Evolutionary conservation across 2,888 invertebrate genomes (phyloP).

Genomic region (Allygus modestus): DNA sequence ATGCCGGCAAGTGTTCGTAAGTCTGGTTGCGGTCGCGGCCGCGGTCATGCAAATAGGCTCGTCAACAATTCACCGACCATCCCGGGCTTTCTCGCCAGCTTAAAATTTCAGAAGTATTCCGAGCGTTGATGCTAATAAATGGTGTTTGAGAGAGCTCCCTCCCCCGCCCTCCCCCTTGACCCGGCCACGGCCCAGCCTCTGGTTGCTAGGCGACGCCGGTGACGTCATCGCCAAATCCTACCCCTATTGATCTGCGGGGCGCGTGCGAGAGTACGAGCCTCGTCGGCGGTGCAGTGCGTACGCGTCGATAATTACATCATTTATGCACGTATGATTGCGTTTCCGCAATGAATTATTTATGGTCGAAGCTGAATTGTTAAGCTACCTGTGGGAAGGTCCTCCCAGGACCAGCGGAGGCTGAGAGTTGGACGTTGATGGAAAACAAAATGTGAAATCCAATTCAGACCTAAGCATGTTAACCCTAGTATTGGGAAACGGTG

Average conservation of each 20-base stretch:
- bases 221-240: conserved; percentile 48
- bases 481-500: no score
- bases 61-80: conserved; percentile 33
- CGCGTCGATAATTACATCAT: conserved; percentile 17
- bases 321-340: conserved; percentile 28
- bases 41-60: no score
- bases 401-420: no score
- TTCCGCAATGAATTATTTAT: conserved; percentile 36
- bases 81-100: conserved; percentile 42
- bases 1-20: no score
- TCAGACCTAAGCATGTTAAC: no score
- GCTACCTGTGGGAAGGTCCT: not conserved
- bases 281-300: not conserved
- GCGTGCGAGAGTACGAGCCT: not conserved
- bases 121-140: conserved; percentile 58
- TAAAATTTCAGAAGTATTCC: conserved; percentile 55
- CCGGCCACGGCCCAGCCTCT: conserved; percentile 44
- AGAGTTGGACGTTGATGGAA: no score
- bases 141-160: conserved; percentile 31
- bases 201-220: conserved; percentile 32
- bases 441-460: no score
- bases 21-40: no score
- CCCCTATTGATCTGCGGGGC: conserved; percentile 37
- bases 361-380: not conserved
- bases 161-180: conserved; percentile 10